Base-by-base conservation (phyloP, 2,113 vertebrate species). In the Romanogobio albipinnatus region DNA sequence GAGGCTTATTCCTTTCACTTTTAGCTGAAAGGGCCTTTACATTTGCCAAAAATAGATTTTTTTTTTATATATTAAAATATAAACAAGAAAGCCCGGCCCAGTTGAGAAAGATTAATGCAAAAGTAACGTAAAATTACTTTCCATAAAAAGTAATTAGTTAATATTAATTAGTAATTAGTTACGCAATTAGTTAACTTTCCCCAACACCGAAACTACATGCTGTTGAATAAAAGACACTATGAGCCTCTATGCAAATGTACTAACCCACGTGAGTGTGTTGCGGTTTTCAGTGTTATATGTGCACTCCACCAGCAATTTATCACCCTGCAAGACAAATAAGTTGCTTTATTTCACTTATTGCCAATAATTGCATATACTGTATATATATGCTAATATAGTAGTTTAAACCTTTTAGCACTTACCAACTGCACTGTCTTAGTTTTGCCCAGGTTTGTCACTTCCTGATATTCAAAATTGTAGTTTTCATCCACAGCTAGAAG, bases 381-480 rank as follows among this genome's bases (percentile, higher is more conserved):
- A 39, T 39, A 29, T 29, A 29, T 29, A 29, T 29, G 29, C n/a
- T n/a, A n/a, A n/a, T 29, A 29, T 29, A 29, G n/a, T 9, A 39
- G 17, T 56, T 56, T 43, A 22, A 22, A 17, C 2, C 3, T 59
- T 10, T 56, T 19, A 6, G 62, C 9, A 77, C 43, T 64, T 84
- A 95, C 95, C 73, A 51, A 78, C 82, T 96, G 93, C 85, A 96
- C 87, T 26, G 86, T 91, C 83, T 93, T 88, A 3, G 86, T 86
- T 33, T 86, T 79, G 36, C 94, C 95, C 73, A 95, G 76, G 78
- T 76, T 90, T 49, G 83, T 36, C 7, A 81, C 79, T 85, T 96
- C 91, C 89, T 96, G 96, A 1, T 95, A 79, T 17, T 91, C 93
- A 93, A 96, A 96, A 87, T 95, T 88, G 14, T 96, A 96, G 45